These are phyloP conservation scores for Xiphydria camelus DNA, from an alignment of 2,888 invertebrate genomes.

Conservation along the genomic window DNA sequence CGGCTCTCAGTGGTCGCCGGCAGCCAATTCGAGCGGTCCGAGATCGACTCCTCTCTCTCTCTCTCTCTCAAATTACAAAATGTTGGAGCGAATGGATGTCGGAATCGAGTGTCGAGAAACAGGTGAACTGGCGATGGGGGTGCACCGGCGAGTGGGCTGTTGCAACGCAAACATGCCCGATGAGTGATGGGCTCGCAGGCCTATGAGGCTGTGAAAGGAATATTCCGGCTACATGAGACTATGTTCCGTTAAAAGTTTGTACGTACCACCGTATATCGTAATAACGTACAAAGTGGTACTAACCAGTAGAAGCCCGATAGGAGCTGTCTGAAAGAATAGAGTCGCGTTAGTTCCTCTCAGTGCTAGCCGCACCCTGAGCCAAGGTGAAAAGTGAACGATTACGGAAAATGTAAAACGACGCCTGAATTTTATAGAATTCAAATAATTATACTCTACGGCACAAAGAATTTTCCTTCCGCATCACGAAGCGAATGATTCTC, in stretches of 20 bases:
- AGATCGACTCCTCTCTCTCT: background rate
- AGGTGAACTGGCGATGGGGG: background rate
- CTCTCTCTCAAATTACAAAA: background rate
- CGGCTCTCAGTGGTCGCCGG: no score
- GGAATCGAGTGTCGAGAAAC: background rate
- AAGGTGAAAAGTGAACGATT: no score
- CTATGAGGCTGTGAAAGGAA: background rate
- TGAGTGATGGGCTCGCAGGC: constrained; percentile 1
- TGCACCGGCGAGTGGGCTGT: background rate
- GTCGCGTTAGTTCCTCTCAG: constrained; percentile 43
- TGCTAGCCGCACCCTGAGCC: no score
- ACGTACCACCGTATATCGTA: constrained; percentile 20
- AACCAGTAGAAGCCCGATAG: constrained; percentile 78
- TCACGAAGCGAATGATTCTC: no score
- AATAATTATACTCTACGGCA: no score
- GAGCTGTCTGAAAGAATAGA: constrained; percentile 72
- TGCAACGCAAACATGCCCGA: background rate
- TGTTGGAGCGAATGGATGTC: no score
- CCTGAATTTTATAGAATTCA: no score
- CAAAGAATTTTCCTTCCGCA: no score
- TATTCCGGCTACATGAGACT: background rate
- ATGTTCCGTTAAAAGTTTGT: constrained; percentile 5
- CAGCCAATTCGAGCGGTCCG: no score
- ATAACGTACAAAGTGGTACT: constrained; percentile 58
- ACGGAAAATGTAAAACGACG: no score